Evolutionary conservation across 2,888 invertebrate species (phyloP).

Genomic region (Pseudococcus longispinus): DNA sequence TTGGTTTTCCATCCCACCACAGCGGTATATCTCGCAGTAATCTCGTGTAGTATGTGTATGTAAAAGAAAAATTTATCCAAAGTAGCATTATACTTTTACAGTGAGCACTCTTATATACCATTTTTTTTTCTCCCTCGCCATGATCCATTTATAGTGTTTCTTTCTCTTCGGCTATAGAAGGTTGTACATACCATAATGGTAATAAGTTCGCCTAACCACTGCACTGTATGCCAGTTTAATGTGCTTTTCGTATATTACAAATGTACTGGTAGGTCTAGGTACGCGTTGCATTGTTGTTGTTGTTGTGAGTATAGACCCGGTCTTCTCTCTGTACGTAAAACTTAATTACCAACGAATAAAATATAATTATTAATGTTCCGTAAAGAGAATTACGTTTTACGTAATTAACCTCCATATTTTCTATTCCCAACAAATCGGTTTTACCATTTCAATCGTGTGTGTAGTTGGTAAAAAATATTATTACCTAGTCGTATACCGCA

Average conservation of each 20-base stretch:
- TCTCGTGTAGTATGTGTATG: background rate
- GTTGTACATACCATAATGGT: background rate
- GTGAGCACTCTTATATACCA: background rate
- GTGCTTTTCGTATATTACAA: background rate
- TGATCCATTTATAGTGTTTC: background rate
- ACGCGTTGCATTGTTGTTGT: background rate
- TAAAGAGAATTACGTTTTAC: conserved; percentile 38
- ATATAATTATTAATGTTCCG: conserved; percentile 42
- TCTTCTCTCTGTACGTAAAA: conserved; percentile 7
- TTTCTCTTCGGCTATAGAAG: background rate
- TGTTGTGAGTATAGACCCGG: background rate
- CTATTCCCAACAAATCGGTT: conserved; percentile 38
- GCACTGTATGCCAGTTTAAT: background rate
- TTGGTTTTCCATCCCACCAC: background rate
- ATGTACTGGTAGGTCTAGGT: background rate
- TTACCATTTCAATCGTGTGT: conserved; percentile 8
- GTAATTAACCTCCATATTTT: conserved; percentile 42
- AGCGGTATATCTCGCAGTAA: background rate
- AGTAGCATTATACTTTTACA: background rate
- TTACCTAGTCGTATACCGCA: background rate
- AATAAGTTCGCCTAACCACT: background rate
- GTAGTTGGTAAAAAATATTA: conserved; percentile 5
- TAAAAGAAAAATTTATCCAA: background rate
- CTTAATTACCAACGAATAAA: conserved; percentile 38
- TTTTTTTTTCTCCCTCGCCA: background rate